These are phyloP conservation scores for Drosophila picticornis DNA, from an alignment of 2,888 invertebrate genomes.

Conservation along the genomic window DNA sequence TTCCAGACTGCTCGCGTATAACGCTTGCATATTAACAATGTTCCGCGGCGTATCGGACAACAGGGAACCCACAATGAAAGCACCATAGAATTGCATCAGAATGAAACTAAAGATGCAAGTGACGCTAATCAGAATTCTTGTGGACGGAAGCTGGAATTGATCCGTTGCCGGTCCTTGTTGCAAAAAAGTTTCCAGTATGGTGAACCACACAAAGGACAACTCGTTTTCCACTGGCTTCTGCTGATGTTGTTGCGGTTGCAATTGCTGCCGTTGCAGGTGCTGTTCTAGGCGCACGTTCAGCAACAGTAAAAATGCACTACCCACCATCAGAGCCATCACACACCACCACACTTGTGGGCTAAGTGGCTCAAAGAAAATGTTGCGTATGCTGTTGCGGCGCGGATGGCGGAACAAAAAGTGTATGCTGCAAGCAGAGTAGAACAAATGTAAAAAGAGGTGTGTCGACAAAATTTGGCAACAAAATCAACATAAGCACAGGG, in stretches of 20 bases:
- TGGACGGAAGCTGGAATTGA: conserved; percentile 74
- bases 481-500: not conserved
- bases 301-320: conserved; percentile 65
- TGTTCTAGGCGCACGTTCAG: conserved; percentile 73
- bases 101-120: conserved; percentile 80
- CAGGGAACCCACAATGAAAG: conserved; percentile 83
- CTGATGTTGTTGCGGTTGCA: not conserved
- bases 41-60: conserved; percentile 77
- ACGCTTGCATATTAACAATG: conserved; percentile 73
- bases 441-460: not conserved
- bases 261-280: conserved; percentile 5
- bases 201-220: conserved; percentile 75
- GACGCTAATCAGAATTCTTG: conserved; percentile 75
- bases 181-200: conserved; percentile 79
- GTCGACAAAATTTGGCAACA: not conserved
- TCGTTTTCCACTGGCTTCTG: conserved; percentile 50
- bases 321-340: conserved; percentile 67
- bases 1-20: conserved; percentile 78
- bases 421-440: conserved; percentile 59
- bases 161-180: conserved; percentile 81
- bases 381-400: conserved; percentile 75
- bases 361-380: conserved; percentile 83
- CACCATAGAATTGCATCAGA: conserved; percentile 83
- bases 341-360: conserved; percentile 80
- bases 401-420: conserved; percentile 83